Conservation (phyloP, 2,113 vertebrate species). For the Cinclus mexicanus region DNA sequence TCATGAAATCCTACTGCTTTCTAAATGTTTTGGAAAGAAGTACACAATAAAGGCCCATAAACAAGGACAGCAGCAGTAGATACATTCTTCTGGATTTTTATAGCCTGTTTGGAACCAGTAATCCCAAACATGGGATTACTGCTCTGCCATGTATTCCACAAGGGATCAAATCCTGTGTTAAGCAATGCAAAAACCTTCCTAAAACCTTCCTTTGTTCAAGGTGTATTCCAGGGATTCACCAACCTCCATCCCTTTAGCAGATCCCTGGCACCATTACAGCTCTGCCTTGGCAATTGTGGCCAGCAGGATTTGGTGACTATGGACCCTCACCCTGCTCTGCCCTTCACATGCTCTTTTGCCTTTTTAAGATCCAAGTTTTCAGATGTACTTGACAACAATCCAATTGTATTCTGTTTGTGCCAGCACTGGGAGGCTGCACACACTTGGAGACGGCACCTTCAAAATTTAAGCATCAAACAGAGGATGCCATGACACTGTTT, state of each 20-base stretch:
- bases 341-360: not conserved
- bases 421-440: fast-evolving
- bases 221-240: not conserved
- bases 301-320: not conserved
- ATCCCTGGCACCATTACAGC: not conserved
- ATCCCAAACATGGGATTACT: too few relatives aligned
- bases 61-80: not conserved
- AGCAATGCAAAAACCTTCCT: not conserved
- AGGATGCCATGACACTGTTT: not conserved
- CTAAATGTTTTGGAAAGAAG: not conserved
- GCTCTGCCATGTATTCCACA: not conserved
- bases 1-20: not conserved
- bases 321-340: not conserved
- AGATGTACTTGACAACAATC: not conserved
- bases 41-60: not conserved
- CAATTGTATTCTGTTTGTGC: not conserved
- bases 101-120: not conserved
- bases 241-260: not conserved
- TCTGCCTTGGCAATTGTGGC: not conserved
- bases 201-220: not conserved
- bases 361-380: not conserved
- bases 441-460: not conserved
- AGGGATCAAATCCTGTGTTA: not conserved
- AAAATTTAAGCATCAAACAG: not conserved
- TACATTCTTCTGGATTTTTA: not conserved